These are phyloP conservation scores for Aeoliscus strigatus DNA, from an alignment of 2,797 vertebrate genomes.

Conservation along the genomic window DNA sequence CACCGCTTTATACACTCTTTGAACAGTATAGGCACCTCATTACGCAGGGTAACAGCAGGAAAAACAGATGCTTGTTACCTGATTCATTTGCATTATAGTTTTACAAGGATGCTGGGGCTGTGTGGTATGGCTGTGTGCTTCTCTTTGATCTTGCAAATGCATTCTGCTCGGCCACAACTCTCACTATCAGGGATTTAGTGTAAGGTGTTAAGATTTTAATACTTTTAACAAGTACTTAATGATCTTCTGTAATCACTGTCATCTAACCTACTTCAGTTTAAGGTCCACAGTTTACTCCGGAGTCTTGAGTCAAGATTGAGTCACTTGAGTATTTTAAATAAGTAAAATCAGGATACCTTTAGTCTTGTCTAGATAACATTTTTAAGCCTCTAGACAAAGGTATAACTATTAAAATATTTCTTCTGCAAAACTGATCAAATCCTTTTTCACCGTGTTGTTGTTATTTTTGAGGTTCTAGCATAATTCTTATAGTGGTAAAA, in stretches of 20 bases:
- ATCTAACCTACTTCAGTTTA: too few species aligned
- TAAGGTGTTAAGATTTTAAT: too few species aligned
- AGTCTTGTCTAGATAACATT: not conserved
- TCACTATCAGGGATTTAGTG: not conserved
- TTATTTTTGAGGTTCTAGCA: not conserved
- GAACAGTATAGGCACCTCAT: not conserved
- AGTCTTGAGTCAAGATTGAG: too few species aligned
- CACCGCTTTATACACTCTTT: not conserved
- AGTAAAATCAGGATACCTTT: too few species aligned
- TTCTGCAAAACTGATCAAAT: conserved; percentile 2
- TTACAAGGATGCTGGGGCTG: not conserved
- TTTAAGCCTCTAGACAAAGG: not conserved
- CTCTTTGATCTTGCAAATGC: not conserved
- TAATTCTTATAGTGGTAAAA: not conserved
- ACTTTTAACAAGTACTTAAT: too few species aligned
- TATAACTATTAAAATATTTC: not conserved
- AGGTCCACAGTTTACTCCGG: too few species aligned
- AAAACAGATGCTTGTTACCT: not conserved
- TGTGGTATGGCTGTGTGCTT: too few species aligned
- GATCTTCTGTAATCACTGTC: too few species aligned
- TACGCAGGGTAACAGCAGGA: not conserved
- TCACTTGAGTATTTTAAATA: too few species aligned
- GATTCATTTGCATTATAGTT: not conserved
- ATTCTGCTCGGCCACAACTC: too few species aligned
- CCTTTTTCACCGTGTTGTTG: not conserved